These are phyloP conservation scores for Sebastiscus albofasciatus DNA, from an alignment of 2,797 vertebrate species.

Conservation along the genomic window DNA sequence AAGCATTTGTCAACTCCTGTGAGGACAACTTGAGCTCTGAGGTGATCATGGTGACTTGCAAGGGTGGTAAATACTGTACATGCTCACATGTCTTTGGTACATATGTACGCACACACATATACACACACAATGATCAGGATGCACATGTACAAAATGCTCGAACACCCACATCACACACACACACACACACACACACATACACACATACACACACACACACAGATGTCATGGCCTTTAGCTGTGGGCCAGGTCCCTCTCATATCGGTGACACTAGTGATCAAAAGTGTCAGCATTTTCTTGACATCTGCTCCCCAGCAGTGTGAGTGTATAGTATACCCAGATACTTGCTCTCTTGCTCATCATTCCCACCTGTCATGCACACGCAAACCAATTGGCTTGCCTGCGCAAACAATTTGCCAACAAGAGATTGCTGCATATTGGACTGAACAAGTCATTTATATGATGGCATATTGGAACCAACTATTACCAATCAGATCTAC, in stretches of 20 bases:
- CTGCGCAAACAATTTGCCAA: constrained; percentile 6
- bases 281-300: constrained; percentile 69
- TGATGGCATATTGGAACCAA: background rate
- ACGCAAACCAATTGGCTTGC: background rate
- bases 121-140: constrained; percentile 25
- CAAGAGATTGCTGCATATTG: background rate
- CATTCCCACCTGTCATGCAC: constrained; percentile 46
- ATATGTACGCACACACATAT: background rate
- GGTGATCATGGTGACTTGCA: constrained; percentile 22
- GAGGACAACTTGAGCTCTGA: constrained; percentile 55
- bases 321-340: constrained; percentile 45
- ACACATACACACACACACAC: constrained; percentile 22
- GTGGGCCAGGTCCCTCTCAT: constrained; percentile 35
- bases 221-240: constrained; percentile 57
- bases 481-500: background rate
- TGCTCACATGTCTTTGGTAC: constrained; percentile 39
- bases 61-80: constrained; percentile 51
- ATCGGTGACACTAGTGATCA: constrained; percentile 65
- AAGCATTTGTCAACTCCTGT: constrained; percentile 48
- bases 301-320: constrained; percentile 61
- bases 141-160: background rate
- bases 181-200: background rate
- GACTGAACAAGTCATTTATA: background rate
- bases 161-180: background rate
- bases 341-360: constrained; percentile 54